Base-by-base conservation (phyloP, 1,140 invertebrate genomes). In the Trichomalopsis sarcophagae region DNA sequence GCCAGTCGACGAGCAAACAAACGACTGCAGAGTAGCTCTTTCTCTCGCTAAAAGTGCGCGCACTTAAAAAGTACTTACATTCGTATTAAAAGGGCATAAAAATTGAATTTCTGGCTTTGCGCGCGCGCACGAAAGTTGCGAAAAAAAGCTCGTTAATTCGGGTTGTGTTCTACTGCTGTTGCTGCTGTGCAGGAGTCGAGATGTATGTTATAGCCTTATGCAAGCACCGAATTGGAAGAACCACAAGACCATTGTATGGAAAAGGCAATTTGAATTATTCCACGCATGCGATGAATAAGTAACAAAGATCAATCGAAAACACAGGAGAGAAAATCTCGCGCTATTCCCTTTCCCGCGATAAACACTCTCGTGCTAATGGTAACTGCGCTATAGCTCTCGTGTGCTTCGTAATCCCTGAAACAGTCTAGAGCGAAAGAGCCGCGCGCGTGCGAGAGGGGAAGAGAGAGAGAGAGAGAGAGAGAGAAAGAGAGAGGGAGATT, bases 51-150 rank as follows among this genome's bases (percentile, higher is more conserved):
- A 81, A 30, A 44, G 44, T 2, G n/a, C 7, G 44, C n/a, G n/a
- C n/a, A 74, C 6, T 82, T 82, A 82, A 55, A 82, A 82, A 55
- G 69, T 55, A 50, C 40, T 82, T 33, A 55, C 47, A 50, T 27
- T 73, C 14, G 23, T 74, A 82, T 82, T 82, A 82, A 82, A 82
- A 73, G 69, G 4, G 30, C 81, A 74, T 82, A 74, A 82, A 74
- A 82, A 27, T 74, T 17, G 44, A 73, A 82, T 82, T 50, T 82
- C 23, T 30, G 71, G 30, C 71, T 30, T 33, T 73, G 11, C 71
- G 36, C 6, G n/a, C n/a, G n/a, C n/a, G n/a, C n/a, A 33, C 30
- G 14, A 69, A 30, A 69, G 27, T 23, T 23, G 66, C 13, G 27
- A 73, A 33, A 73, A 33, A 73, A 73, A 73, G 71, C 30, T 73